phyloP scores from a whole-genome alignment of 2,888 invertebrate species.

The Harpalus rubripes region DNA sequence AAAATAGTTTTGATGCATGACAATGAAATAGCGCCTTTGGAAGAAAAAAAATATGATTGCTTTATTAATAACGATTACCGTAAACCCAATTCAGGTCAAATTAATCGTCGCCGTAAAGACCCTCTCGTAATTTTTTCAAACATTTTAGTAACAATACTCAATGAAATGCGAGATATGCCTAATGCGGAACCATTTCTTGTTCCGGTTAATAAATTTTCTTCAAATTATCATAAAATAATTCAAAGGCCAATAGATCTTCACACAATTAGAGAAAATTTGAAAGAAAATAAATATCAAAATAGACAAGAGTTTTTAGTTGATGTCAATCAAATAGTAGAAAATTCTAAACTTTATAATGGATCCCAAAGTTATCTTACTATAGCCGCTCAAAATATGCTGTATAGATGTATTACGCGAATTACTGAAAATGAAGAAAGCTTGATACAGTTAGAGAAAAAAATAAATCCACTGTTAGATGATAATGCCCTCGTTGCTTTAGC shows the following conservation, averaged over 20 bases:
- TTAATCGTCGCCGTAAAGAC: slow-evolving; percentile 95
- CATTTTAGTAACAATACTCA: slow-evolving; percentile 93
- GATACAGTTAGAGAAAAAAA: slow-evolving; percentile 97
- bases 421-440: slow-evolving; percentile 96
- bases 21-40: no score
- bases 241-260: slow-evolving; percentile 98
- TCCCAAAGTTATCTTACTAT: slow-evolving; percentile 90
- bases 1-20: no score
- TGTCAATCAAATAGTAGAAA: slow-evolving; percentile 97
- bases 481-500: slow-evolving; percentile 97
- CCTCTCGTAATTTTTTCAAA: slow-evolving; percentile 97
- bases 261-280: slow-evolving; percentile 93
- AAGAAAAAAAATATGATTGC: no score
- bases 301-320: slow-evolving; percentile 97
- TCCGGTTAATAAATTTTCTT: slow-evolving; percentile 95
- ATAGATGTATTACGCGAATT: slow-evolving; percentile 91
- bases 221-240: slow-evolving; percentile 96
- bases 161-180: slow-evolving; percentile 94
- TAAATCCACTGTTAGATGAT: slow-evolving; percentile 98
- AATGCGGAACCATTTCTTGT: slow-evolving; percentile 96
- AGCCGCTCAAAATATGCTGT: slow-evolving; percentile 93
- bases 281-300: slow-evolving; percentile 94
- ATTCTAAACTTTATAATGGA: slow-evolving; percentile 95
- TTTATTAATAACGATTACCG: slow-evolving; percentile 84
- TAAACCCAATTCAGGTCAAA: slow-evolving; percentile 88